These are phyloP conservation scores for Sebastes cheni DNA, from an alignment of 2,797 vertebrate species.

Conservation along the genomic window DNA sequence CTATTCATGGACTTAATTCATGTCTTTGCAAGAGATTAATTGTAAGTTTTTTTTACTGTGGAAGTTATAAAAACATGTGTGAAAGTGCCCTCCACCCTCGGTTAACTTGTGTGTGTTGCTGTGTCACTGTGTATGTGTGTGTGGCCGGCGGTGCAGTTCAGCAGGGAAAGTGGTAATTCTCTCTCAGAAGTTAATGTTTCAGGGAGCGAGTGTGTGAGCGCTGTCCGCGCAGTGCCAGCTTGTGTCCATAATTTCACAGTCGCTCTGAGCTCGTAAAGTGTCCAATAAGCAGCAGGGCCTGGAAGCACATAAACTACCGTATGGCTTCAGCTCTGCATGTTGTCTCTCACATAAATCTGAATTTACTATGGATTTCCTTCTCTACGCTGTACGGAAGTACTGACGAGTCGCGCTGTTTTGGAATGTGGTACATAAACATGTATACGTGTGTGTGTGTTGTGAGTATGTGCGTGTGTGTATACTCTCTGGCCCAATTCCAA, in stretches of 20 bases:
- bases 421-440: neutral
- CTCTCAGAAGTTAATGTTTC: conserved; percentile 1
- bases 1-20: conserved; percentile 46
- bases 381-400: neutral
- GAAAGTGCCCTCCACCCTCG: conserved; percentile 23
- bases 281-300: conserved; percentile 29
- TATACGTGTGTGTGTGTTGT: neutral
- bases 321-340: neutral
- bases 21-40: conserved; percentile 41
- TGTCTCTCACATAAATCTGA: neutral
- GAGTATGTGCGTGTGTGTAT: neutral
- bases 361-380: neutral
- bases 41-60: conserved; percentile 33
- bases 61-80: conserved; percentile 29
- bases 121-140: neutral
- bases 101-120: neutral
- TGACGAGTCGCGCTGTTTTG: neutral
- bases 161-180: neutral
- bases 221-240: conserved; percentile 24
- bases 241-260: conserved; percentile 28
- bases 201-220: neutral
- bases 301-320: conserved; percentile 18
- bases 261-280: conserved; percentile 40
- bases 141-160: neutral
- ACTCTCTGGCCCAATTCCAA: too few species aligned